Evolutionary conservation across 2,113 vertebrate genomes (phyloP), one percentile per base, ranked within the genome.

Genomic region (Corythornis vintsioides): DNA sequence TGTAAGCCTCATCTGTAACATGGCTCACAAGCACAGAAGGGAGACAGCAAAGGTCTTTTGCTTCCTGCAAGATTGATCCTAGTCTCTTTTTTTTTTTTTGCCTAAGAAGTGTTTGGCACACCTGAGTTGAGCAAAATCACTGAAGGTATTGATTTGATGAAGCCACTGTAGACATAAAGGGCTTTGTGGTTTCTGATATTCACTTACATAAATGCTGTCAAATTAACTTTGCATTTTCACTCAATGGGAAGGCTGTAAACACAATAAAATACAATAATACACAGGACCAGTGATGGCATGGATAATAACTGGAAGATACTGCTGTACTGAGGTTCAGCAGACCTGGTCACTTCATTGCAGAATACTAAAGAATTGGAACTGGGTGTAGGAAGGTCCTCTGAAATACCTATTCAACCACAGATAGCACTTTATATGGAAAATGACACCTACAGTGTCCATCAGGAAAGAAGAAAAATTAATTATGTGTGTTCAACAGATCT

Each of bases 1-100:
- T 63, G 0, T 74, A 63, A 80, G 14, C 20, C 29, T 67, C 50
- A 7, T 29, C 76, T 8, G 0, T 67, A 60, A 57, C 0, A 0
- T 74, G 65, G 22, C 21, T 66, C 60, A 74, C 47, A 18, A 43
- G 43, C 47, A 45, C 29, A 80, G 22, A 63, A 63, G 35, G 40
- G 48, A 78, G 28, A 89, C 15, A 78, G 57, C 38, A 83, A 33
- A 74, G 16, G 21, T 65, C 40, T 19, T 38, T 66, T 70, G 59
- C 29, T 76, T 90, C 65, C 29, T 31, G 11, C 20, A 53, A 22
- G 40, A 45, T 7, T 77, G 42, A 70, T 29, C 60, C 6, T 74
- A 56, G 52, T 48, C 28, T 67, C 76, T 69, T 59, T 11, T 38
- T 69, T 59, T n/a, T 55, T 79, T 78, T 60, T 75, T 63, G 19